These are phyloP conservation scores for Azemiops feae DNA, from an alignment of 2,113 vertebrate species.

Conservation along the genomic window DNA sequence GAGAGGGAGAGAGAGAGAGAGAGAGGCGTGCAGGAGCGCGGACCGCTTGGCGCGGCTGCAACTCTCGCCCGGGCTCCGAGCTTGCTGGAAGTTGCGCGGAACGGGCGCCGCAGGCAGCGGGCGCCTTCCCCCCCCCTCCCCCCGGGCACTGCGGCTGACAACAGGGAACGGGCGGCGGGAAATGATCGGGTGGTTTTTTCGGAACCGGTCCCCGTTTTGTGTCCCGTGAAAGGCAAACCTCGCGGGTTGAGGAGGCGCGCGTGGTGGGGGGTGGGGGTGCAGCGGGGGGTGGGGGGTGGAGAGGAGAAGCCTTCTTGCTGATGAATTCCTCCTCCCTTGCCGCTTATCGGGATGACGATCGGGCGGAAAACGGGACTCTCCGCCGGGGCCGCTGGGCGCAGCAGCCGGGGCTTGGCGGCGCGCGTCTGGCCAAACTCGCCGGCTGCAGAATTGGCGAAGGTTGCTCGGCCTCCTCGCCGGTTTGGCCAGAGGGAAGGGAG, in stretches of 20 bases:
- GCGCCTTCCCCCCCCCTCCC: neutral
- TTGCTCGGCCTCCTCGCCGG: neutral
- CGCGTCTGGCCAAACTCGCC: neutral
- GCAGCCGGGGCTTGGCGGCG: neutral
- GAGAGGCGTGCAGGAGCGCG: too few species aligned
- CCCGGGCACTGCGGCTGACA: neutral
- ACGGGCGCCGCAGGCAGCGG: neutral
- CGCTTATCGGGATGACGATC: too few species aligned
- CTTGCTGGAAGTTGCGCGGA: neutral
- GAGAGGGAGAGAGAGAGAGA: too few species aligned
- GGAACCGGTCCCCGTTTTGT: too few species aligned
- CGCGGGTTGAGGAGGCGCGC: too few species aligned
- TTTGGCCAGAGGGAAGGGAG: neutral
- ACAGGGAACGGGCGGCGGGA: neutral
- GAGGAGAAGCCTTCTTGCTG: neutral
- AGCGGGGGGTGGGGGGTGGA: accelerated
- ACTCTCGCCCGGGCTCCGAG: neutral
- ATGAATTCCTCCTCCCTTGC: neutral
- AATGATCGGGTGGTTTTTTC: neutral
- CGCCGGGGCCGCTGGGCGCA: too few species aligned
- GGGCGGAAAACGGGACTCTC: neutral
- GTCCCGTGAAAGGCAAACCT: too few species aligned
- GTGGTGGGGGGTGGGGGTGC: too few species aligned
- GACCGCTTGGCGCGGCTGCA: neutral
- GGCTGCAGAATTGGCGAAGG: neutral